phyloP scores from a whole-genome alignment of 2,797 vertebrate species.

The Dermochelys coriacea region DNA sequence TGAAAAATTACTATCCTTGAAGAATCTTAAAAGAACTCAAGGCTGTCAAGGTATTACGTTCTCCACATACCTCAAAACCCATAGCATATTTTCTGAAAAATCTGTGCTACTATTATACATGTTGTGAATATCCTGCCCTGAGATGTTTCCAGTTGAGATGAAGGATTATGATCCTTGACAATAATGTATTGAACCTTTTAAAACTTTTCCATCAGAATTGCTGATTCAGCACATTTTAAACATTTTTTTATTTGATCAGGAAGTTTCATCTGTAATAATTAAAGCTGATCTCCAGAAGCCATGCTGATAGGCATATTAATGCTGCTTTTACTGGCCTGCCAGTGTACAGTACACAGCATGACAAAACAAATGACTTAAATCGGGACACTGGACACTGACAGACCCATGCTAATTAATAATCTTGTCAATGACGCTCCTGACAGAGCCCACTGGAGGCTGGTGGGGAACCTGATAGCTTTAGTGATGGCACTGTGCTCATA shows the following conservation, averaged over 20 bases:
- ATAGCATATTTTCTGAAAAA: neutral
- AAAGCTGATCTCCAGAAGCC: conserved; percentile 71
- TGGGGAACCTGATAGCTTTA: conserved; percentile 35
- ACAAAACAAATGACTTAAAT: conserved; percentile 77
- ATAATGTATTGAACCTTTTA: conserved; percentile 39
- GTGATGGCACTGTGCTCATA: conserved; percentile 35
- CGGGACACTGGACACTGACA: conserved; percentile 56
- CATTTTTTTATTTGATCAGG: conserved; percentile 69
- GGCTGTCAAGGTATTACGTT: neutral
- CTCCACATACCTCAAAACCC: neutral
- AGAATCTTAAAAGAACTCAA: neutral
- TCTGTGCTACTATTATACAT: neutral
- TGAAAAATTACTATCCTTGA: neutral
- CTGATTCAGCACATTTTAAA: conserved; percentile 63
- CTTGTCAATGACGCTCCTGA: conserved; percentile 66
- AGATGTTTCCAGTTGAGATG: conserved; percentile 14
- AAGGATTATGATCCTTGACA: conserved; percentile 40
- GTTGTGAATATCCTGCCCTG: neutral
- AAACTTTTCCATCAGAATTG: conserved; percentile 40
- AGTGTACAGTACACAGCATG: conserved; percentile 49
- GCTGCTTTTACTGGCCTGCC: conserved; percentile 65
- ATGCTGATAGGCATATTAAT: conserved; percentile 76
- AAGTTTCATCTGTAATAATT: conserved; percentile 76
- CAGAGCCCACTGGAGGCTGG: conserved; percentile 33
- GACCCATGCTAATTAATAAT: conserved; percentile 75